A percentile compares a stretch with the other conserved stretches of the same genome.
These are phyloP conservation scores for Drosophila ficusphila DNA, from an alignment of 1,140 invertebrate species.

Conservation along the genomic window DNA sequence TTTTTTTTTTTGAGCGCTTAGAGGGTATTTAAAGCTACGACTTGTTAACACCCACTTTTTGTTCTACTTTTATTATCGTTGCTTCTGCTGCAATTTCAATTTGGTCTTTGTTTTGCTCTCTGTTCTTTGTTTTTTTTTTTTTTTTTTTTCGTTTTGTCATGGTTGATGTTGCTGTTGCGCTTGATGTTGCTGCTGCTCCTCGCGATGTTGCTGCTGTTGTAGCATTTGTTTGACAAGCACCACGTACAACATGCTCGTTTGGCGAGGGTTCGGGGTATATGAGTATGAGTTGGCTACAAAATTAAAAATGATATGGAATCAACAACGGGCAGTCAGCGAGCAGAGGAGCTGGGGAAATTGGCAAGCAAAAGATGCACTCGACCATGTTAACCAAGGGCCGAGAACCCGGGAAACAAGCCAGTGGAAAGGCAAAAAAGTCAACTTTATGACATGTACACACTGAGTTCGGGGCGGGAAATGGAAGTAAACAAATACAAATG, in stretches of 20 bases:
- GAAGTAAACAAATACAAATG: neutral
- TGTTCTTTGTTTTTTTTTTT: constrained; percentile 5
- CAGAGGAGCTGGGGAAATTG: constrained; percentile 1
- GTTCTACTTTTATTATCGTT: neutral
- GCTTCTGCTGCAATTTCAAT: constrained; percentile 24
- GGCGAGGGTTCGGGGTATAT: neutral
- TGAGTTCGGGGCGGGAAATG: neutral
- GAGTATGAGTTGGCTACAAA: constrained; percentile 27
- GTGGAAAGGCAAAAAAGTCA: neutral
- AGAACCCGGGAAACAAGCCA: neutral
- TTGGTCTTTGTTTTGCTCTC: constrained; percentile 9
- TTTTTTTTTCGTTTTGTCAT: constrained; percentile 15
- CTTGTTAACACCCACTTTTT: neutral
- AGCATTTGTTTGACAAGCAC: constrained; percentile 46
- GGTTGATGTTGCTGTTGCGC: constrained; percentile 4
- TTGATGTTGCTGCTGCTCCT: constrained; percentile 1
- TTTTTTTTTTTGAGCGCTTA: neutral
- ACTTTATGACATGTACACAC: constrained; percentile 7
- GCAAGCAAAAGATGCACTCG: constrained; percentile 27
- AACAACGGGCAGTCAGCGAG: constrained; percentile 18
- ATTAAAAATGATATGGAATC: constrained; percentile 67
- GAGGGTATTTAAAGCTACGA: neutral
- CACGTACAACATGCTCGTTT: constrained; percentile 29
- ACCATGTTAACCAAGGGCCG: constrained; percentile 33
- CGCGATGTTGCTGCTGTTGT: constrained; percentile 11